A percentile compares a stretch with the other conserved stretches of the same genome.
Conservation (phyloP, 2,797 vertebrate species). For the Cynodonichthys magdalenae region DNA sequence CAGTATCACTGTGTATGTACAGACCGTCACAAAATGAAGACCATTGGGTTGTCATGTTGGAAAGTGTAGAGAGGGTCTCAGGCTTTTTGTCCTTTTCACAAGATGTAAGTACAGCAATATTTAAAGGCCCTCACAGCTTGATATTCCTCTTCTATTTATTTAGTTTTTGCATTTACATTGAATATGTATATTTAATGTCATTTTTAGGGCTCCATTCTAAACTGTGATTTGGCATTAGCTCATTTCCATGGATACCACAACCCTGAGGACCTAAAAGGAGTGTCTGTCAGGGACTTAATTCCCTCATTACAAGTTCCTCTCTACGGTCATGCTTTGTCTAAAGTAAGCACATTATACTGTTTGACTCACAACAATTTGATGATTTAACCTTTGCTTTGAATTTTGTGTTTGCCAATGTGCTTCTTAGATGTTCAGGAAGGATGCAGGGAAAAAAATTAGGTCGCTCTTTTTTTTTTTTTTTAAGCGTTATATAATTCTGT, state of each 20-base stretch:
- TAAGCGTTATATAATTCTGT: background rate
- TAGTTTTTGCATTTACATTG: background rate
- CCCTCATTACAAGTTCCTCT: constrained; percentile 88
- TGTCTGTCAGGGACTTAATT: constrained; percentile 84
- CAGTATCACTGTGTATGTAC: constrained; percentile 85
- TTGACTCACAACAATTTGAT: constrained; percentile 21
- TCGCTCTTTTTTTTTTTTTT: background rate
- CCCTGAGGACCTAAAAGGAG: constrained; percentile 82
- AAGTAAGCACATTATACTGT: constrained; percentile 75
- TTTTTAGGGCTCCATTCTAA: constrained; percentile 84
- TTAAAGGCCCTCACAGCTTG: background rate
- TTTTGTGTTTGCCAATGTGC: constrained; percentile 19
- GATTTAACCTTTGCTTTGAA: constrained; percentile 12
- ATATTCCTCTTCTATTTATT: background rate
- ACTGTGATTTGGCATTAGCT: constrained; percentile 88
- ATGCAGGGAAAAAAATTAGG: constrained; percentile 3
- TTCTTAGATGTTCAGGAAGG: constrained; percentile 3
- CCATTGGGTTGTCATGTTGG: constrained; percentile 82
- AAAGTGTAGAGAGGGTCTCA: constrained; percentile 87
- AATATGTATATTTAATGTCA: constrained; percentile 10
- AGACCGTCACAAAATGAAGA: constrained; percentile 63
- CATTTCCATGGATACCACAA: constrained; percentile 87
- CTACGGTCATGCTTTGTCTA: constrained; percentile 79
- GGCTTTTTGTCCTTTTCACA: constrained; percentile 83
- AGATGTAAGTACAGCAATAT: constrained; percentile 76